phyloP scores from a whole-genome alignment of 2,888 invertebrate genomes.

The Dermolepida albohirtum region DNA sequence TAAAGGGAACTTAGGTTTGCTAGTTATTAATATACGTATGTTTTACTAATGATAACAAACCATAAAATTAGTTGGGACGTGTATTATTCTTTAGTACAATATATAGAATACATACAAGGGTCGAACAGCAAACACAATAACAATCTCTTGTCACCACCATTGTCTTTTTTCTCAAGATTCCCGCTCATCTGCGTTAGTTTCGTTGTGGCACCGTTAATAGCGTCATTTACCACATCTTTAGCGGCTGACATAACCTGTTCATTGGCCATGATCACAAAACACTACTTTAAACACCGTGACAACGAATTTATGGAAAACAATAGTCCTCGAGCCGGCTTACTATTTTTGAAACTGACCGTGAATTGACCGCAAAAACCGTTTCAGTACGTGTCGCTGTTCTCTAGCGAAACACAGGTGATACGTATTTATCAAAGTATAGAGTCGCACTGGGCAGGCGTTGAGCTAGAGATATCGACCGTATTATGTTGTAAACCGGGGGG shows the following conservation, averaged over 20 bases:
- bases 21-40: too few relatives aligned
- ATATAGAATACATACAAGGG: conserved; percentile 65
- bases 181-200: conserved; percentile 55
- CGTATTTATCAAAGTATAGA: conserved; percentile 44
- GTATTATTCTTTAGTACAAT: not conserved
- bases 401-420: conserved; percentile 34
- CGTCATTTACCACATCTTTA: conserved; percentile 61
- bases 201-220: conserved; percentile 58
- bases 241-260: conserved; percentile 56
- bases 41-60: not conserved
- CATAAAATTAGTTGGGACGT: not conserved
- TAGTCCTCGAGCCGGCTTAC: not conserved
- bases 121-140: conserved; percentile 67
- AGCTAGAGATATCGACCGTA: conserved; percentile 52
- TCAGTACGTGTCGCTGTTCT: not conserved
- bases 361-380: too few relatives aligned
- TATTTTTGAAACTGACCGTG: not conserved
- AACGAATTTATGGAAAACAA: too few relatives aligned
- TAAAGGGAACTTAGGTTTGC: too few relatives aligned
- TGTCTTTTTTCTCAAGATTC: conserved; percentile 40
- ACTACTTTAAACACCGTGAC: not conserved
- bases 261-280: conserved; percentile 44
- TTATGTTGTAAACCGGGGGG: conserved; percentile 15
- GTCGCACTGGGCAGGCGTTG: conserved; percentile 55
- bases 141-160: conserved; percentile 58